A percentile compares a stretch with the other conserved stretches of the same genome.
Evolutionary conservation across 2,113 vertebrate genomes (phyloP).

Genomic region (Dinomys branickii): DNA sequence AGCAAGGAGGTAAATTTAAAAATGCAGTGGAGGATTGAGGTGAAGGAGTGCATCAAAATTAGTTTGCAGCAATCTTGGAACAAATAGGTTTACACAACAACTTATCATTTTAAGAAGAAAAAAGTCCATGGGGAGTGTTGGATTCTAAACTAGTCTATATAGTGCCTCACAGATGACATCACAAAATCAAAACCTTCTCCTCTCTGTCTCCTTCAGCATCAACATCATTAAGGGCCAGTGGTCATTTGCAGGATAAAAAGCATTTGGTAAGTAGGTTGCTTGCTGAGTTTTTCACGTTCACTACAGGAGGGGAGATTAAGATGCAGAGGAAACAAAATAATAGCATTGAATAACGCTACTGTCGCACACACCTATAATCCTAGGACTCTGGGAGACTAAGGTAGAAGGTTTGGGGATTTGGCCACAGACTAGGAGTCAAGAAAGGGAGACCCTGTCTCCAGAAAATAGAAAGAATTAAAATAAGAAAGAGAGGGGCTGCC

Average conservation of each 20-base stretch:
- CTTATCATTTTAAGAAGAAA: neutral
- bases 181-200: neutral
- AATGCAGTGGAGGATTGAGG: neutral
- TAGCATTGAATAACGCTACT: neutral
- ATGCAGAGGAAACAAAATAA: neutral
- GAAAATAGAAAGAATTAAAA: no score
- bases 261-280: fast-evolving
- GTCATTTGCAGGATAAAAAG: neutral
- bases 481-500: no score
- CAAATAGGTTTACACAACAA: neutral
- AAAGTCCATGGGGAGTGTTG: neutral
- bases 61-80: constrained; percentile 15
- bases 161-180: neutral
- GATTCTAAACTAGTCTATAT: neutral
- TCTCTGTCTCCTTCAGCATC: neutral
- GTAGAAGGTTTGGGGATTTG: neutral
- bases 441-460: neutral
- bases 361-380: neutral
- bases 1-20: constrained; percentile 43
- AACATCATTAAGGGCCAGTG: neutral
- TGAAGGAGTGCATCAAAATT: constrained; percentile 39
- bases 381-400: neutral
- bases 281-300: neutral
- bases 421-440: neutral
- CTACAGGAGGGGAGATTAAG: neutral